These are phyloP conservation scores for Condylostylus longicornis DNA, from an alignment of 1,140 invertebrate species.

Conservation along the genomic window DNA sequence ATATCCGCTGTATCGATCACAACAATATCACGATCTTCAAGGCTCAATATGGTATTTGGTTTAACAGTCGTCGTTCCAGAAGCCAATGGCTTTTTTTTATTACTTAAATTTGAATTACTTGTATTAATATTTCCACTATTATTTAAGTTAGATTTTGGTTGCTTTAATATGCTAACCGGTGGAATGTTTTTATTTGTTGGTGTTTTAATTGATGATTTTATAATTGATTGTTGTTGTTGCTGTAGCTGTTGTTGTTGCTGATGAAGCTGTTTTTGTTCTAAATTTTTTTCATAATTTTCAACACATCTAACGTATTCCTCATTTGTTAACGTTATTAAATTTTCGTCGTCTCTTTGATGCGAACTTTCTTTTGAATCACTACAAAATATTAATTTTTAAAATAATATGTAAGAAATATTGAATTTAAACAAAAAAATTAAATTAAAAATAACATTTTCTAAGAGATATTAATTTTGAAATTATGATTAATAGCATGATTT, in stretches of 20 bases:
- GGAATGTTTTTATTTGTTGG: background rate
- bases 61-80: background rate
- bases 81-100: slow-evolving; percentile 2
- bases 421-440: too few relatives aligned
- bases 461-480: slow-evolving; percentile 1
- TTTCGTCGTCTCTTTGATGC: slow-evolving; percentile 1
- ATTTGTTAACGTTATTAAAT: background rate
- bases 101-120: slow-evolving; percentile 3
- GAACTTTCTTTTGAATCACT: background rate
- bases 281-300: slow-evolving; percentile 9
- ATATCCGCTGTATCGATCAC: slow-evolving; percentile 18
- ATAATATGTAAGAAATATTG: background rate
- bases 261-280: slow-evolving; percentile 7
- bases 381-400: background rate
- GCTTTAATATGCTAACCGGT: slow-evolving; percentile 1
- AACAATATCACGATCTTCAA: slow-evolving; percentile 16
- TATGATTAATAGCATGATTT: background rate
- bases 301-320: slow-evolving; percentile 7
- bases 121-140: slow-evolving; percentile 2
- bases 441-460: slow-evolving; percentile 1
- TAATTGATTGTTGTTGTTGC: too few relatives aligned
- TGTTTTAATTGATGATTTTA: background rate
- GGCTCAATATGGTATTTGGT: slow-evolving; percentile 8
- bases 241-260: background rate
- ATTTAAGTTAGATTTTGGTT: slow-evolving; percentile 1